These are phyloP conservation scores for Drosophila takahashii DNA, from an alignment of 1,140 invertebrate genomes.

Conservation along the genomic window DNA sequence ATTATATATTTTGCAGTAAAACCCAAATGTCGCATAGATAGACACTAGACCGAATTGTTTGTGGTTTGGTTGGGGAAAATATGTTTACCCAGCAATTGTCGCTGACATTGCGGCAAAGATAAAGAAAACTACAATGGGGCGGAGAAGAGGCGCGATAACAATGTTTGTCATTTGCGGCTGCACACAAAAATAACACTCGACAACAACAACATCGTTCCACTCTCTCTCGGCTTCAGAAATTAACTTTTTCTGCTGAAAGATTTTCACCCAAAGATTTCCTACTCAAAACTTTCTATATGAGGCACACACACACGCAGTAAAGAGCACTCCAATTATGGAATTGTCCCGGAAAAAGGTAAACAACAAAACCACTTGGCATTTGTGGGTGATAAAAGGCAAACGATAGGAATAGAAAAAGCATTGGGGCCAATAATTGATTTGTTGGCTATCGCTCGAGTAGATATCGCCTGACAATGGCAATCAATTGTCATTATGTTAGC, in stretches of 20 bases:
- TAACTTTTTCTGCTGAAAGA: constrained; percentile 68
- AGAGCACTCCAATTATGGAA: constrained; percentile 61
- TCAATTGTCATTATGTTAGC: constrained; percentile 74
- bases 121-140: constrained; percentile 41
- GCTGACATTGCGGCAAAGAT: constrained; percentile 58
- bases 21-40: constrained; percentile 17
- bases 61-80: constrained; percentile 44
- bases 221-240: constrained; percentile 48
- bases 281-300: constrained; percentile 56
- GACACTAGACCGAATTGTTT: constrained; percentile 16
- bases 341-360: constrained; percentile 43
- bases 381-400: constrained; percentile 39
- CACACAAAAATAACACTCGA: constrained; percentile 44
- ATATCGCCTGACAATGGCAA: constrained; percentile 72
- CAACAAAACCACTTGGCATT: constrained; percentile 42
- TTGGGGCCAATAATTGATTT: constrained; percentile 69
- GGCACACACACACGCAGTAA: neutral
- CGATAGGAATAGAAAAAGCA: constrained; percentile 2
- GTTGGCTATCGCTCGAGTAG: constrained; percentile 42
- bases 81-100: constrained; percentile 65
- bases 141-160: constrained; percentile 49
- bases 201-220: constrained; percentile 1
- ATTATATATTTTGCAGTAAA: constrained; percentile 9
- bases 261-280: constrained; percentile 66
- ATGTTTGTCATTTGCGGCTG: constrained; percentile 62